phyloP scores from a whole-genome alignment of 2,888 invertebrate species.

The Spilarctia lutea region DNA sequence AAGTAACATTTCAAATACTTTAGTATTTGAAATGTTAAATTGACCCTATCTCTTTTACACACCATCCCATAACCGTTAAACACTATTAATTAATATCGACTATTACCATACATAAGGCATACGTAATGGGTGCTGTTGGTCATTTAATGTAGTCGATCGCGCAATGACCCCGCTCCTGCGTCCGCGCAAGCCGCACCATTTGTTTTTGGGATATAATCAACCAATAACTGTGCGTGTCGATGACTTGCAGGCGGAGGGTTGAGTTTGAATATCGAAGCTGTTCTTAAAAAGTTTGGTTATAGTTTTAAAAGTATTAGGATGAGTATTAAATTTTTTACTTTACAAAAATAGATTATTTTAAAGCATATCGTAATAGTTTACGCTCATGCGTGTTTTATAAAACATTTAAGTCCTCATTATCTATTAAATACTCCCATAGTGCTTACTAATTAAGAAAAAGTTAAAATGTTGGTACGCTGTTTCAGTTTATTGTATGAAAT shows the following conservation, averaged over 20 bases:
- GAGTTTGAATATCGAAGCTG: constrained; percentile 15
- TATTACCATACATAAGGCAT: constrained; percentile 53
- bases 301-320: constrained; percentile 2
- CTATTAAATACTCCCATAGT: not conserved
- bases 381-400: not conserved
- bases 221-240: constrained; percentile 59
- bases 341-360: constrained; percentile 1
- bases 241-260: constrained; percentile 33
- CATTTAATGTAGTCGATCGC: constrained; percentile 79
- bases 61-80: constrained; percentile 25
- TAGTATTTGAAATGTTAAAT: no score
- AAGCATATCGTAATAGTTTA: not conserved
- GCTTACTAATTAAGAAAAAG: not conserved
- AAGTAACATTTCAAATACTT: not conserved
- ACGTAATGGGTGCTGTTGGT: constrained; percentile 70
- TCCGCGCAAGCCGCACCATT: constrained; percentile 59
- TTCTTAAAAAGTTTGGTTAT: constrained; percentile 9
- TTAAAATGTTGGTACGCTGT: not conserved
- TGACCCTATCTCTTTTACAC: constrained; percentile 26
- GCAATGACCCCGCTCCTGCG: constrained; percentile 76
- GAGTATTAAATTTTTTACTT: not conserved
- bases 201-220: constrained; percentile 72
- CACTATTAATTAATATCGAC: constrained; percentile 33
- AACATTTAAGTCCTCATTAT: not conserved
- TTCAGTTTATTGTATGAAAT: not conserved